phyloP scores from a whole-genome alignment of 2,888 invertebrate species.

The Rhodophaea formosa region DNA sequence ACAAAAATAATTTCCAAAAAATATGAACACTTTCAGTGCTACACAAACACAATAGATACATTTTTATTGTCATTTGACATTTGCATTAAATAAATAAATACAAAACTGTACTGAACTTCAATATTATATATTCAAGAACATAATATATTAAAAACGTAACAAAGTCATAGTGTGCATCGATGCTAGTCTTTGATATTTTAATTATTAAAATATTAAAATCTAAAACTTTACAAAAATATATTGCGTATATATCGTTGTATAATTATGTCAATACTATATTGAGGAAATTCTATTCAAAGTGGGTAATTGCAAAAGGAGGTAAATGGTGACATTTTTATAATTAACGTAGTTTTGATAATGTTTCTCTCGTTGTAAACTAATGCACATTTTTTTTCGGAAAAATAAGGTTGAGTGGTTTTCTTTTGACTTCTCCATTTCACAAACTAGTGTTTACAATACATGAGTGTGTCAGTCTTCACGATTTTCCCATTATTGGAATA shows the following conservation, averaged over 20 bases:
- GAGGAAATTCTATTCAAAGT: conserved; percentile 27
- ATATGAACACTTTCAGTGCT: conserved; percentile 72
- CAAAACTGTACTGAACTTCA: conserved; percentile 40
- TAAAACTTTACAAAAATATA: conserved; percentile 69
- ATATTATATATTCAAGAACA: conserved; percentile 54
- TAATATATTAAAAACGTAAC: conserved; percentile 26
- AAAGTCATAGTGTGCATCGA: conserved; percentile 20
- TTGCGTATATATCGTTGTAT: conserved; percentile 73
- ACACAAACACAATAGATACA: conserved; percentile 46
- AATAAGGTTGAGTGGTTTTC: too few relatives aligned
- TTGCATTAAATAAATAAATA: conserved; percentile 48
- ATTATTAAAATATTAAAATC: conserved; percentile 40
- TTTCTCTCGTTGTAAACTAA: too few relatives aligned
- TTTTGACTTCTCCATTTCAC: too few relatives aligned
- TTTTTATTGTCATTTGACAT: conserved; percentile 60
- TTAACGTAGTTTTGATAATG: too few relatives aligned
- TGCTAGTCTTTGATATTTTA: conserved; percentile 65
- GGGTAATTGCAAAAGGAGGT: too few relatives aligned
- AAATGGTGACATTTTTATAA: too few relatives aligned
- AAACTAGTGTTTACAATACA: too few relatives aligned
- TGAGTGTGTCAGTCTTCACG: too few relatives aligned
- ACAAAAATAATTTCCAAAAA: conserved; percentile 48
- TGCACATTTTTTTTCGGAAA: too few relatives aligned
- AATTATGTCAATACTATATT: conserved; percentile 56
- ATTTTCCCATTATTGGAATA: too few relatives aligned